Conservation (phyloP, 2,797 vertebrate genomes). For the Argyrosomus regius region DNA sequence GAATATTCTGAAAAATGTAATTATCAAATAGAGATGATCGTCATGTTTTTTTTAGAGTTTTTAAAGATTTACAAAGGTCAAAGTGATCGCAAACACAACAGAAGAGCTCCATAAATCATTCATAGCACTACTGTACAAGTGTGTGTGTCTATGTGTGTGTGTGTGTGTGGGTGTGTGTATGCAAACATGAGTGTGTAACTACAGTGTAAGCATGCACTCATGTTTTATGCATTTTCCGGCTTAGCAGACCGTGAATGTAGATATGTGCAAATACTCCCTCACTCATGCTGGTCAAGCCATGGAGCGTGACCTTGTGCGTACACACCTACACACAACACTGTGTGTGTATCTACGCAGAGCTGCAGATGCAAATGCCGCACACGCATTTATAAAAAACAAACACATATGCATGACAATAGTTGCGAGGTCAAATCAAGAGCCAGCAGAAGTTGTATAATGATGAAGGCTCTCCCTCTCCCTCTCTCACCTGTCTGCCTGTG, state of each 20-base stretch:
- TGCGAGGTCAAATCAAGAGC: not conserved
- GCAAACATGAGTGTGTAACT: conserved; percentile 12
- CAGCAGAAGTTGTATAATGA: not conserved
- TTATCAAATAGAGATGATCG: conserved; percentile 6
- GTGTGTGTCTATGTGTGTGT: conserved; percentile 7
- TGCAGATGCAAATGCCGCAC: conserved; percentile 14
- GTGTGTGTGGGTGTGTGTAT: not conserved
- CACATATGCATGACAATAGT: not conserved
- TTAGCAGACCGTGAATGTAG: conserved; percentile 51
- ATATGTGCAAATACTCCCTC: conserved; percentile 54
- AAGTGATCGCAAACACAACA: conserved; percentile 24
- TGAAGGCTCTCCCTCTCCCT: too few species aligned
- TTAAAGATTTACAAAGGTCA: conserved; percentile 38
- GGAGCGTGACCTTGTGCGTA: conserved; percentile 53
- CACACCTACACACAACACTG: conserved; percentile 9
- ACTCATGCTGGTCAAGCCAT: conserved; percentile 32
- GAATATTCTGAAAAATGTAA: not conserved
- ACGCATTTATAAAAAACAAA: conserved; percentile 5
- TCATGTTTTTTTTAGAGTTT: conserved; percentile 17
- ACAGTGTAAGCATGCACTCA: conserved; percentile 45
- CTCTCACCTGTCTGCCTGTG: conserved; percentile 78
- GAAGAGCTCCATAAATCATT: conserved; percentile 40
- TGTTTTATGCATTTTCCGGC: conserved; percentile 68
- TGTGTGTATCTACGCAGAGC: conserved; percentile 10
- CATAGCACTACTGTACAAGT: conserved; percentile 24